Percentiles rank a stretch among this genome's conserved stretches.
These are phyloP conservation scores for Euura lappo DNA, from an alignment of 1,140 invertebrate genomes.

Conservation along the genomic window DNA sequence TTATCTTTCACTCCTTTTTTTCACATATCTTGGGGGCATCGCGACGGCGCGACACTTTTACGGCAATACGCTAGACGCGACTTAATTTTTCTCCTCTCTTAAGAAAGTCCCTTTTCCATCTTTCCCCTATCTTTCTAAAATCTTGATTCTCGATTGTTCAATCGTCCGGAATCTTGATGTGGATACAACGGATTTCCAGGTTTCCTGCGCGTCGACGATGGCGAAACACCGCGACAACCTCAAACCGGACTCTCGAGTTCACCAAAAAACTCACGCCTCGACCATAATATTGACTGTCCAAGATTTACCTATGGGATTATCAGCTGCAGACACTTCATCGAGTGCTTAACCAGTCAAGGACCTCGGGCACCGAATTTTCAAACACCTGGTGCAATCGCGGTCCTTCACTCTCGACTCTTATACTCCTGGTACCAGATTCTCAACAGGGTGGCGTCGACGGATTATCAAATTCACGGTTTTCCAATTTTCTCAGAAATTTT, in stretches of 20 bases:
- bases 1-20: background rate
- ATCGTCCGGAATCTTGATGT: background rate
- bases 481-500: no score
- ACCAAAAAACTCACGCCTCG: background rate
- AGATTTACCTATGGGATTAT: background rate
- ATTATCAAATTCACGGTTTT: background rate
- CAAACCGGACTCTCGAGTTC: background rate
- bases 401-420: background rate
- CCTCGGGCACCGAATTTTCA: background rate
- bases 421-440: background rate
- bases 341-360: background rate
- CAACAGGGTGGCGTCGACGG: background rate
- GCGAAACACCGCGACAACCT: background rate
- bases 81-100: constrained; percentile 3
- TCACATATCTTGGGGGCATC: background rate
- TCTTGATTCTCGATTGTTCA: no score
- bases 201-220: background rate
- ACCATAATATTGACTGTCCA: background rate
- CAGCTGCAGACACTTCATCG: background rate
- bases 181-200: background rate
- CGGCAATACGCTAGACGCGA: background rate
- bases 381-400: background rate
- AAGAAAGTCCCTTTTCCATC: background rate
- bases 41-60: background rate
- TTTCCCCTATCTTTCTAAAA: background rate